Conservation (phyloP, 2,888 invertebrate species). For the Scaptomyza reducta region DNA sequence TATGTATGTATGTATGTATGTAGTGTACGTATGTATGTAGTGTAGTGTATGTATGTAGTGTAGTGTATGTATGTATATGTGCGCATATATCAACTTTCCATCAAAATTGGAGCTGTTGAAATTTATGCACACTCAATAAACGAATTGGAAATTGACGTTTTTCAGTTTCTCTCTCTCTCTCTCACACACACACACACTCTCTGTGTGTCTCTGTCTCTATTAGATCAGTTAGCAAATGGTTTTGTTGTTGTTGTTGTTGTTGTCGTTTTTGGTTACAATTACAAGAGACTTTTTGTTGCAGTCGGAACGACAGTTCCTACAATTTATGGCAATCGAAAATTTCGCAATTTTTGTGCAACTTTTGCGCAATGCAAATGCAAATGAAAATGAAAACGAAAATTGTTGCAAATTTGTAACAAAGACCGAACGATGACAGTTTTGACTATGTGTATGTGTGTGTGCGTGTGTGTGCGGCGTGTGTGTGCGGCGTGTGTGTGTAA, state of each 20-base stretch:
- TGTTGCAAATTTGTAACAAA: constrained; percentile 45
- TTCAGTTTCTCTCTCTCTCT: neutral
- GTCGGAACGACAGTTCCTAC: constrained; percentile 69
- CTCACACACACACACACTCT: too few species aligned
- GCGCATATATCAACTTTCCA: constrained; percentile 51
- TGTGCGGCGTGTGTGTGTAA: constrained; percentile 12
- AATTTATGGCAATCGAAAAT: constrained; percentile 70
- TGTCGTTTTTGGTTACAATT: constrained; percentile 26
- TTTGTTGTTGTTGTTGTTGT: constrained; percentile 23
- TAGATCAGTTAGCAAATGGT: constrained; percentile 34
- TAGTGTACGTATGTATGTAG: too few species aligned
- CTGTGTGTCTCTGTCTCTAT: constrained; percentile 9
- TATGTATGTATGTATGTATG: neutral
- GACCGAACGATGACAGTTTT: constrained; percentile 10
- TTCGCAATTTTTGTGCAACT: constrained; percentile 49
- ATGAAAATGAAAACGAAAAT: constrained; percentile 37
- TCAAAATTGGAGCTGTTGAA: constrained; percentile 48
- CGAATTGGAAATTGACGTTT: constrained; percentile 61
- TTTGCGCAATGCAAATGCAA: constrained; percentile 64
- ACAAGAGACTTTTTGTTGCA: constrained; percentile 25
- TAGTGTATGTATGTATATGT: neutral
- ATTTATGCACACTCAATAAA: constrained; percentile 64
- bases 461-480: neutral
- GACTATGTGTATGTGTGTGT: neutral
- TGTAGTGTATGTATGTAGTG: too few species aligned